These are phyloP conservation scores for Corynorhinus townsendii DNA, from an alignment of 2,113 vertebrate species.

Conservation along the genomic window DNA sequence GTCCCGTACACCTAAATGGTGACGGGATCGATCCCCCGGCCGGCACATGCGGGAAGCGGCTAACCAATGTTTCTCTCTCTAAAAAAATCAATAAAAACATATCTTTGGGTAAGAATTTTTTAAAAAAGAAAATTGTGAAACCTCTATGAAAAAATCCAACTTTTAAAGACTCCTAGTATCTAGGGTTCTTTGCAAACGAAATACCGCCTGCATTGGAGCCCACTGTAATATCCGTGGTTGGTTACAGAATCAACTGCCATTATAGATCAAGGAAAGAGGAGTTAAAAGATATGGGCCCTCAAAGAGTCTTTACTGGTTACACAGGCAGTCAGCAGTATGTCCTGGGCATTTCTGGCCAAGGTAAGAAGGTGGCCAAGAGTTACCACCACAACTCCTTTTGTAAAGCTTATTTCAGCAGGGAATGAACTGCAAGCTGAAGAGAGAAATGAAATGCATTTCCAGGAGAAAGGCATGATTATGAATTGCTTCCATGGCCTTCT, in stretches of 20 bases:
- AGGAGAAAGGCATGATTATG: background rate
- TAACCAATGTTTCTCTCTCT: background rate
- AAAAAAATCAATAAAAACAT: background rate
- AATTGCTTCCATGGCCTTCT: background rate
- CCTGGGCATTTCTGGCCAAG: background rate
- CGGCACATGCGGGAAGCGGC: background rate
- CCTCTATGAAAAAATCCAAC: background rate
- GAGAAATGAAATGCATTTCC: background rate
- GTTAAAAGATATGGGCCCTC: background rate
- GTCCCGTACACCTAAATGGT: background rate
- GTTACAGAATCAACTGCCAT: conserved; percentile 2
- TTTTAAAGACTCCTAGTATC: conserved; percentile 1
- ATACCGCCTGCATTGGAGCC: background rate
- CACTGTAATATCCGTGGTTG: background rate
- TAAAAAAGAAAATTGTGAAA: background rate
- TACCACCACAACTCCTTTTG: background rate
- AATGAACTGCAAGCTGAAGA: background rate
- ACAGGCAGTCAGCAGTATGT: background rate
- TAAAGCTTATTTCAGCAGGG: background rate
- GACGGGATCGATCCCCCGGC: background rate
- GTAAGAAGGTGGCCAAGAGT: background rate
- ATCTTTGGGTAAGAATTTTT: background rate
- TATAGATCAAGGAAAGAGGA: background rate
- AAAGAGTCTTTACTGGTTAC: background rate
- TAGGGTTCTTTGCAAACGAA: conserved; percentile 5